A percentile compares a stretch with the other conserved stretches of the same genome.
phyloP scores from a whole-genome alignment of 2,113 vertebrate genomes.

The Pollachius pollachius region DNA sequence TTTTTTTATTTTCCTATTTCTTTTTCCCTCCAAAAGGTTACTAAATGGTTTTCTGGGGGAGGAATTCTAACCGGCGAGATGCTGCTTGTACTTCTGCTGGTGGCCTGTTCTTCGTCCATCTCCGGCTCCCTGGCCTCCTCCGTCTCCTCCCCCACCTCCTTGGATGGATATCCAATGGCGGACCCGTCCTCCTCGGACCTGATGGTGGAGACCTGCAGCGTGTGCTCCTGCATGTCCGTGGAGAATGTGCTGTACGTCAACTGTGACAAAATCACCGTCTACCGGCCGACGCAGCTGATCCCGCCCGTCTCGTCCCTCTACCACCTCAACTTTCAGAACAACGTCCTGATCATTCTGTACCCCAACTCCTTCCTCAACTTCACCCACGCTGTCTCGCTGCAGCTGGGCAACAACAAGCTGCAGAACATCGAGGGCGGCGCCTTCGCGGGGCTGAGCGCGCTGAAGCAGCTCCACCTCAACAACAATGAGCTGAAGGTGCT shows the following conservation, averaged over 20 bases:
- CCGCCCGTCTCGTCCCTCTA: constrained; percentile 92
- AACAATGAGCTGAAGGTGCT: constrained; percentile 98
- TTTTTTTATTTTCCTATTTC: constrained; percentile 23
- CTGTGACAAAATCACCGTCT: constrained; percentile 95
- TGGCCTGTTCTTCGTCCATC: constrained; percentile 81
- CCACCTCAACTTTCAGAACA: constrained; percentile 98
- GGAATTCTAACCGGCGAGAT: constrained; percentile 91
- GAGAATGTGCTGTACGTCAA: constrained; percentile 98
- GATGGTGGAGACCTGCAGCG: constrained; percentile 93
- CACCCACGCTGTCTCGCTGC: constrained; percentile 95
- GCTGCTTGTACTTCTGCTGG: constrained; percentile 95
- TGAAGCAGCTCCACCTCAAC: constrained; percentile 98
- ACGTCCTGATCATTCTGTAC: constrained; percentile 91
- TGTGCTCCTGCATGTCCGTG: constrained; percentile 95
- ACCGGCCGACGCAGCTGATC: constrained; percentile 93
- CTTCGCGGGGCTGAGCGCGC: constrained; percentile 89
- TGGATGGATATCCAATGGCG: constrained; percentile 54
- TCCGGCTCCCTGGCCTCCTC: constrained; percentile 55
- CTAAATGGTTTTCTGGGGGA: constrained; percentile 85
- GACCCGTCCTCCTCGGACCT: constrained; percentile 73
- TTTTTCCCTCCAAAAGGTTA: constrained; percentile 68
- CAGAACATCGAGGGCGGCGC: constrained; percentile 98
- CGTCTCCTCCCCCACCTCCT: constrained; percentile 59
- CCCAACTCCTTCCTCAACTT: constrained; percentile 97
- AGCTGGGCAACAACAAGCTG: constrained; percentile 97